Percentiles rank a stretch among this genome's conserved stretches.
Evolutionary conservation across 2,888 invertebrate genomes (phyloP).

Genomic region (Physocephala rufipes): DNA sequence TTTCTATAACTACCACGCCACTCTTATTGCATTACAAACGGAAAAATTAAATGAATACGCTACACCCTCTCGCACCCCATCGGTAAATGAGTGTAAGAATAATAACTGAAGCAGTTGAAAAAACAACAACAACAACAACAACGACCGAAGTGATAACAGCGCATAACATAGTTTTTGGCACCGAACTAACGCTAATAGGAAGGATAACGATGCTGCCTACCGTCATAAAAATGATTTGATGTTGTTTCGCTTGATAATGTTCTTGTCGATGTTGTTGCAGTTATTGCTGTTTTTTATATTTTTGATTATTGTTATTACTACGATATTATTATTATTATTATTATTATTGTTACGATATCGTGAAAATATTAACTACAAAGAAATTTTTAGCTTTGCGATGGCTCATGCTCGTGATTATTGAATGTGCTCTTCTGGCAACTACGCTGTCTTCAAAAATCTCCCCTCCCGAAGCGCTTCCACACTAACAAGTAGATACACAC

Average conservation of each 20-base stretch:
- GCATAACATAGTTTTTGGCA: not conserved
- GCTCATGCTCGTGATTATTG: slow-evolving; percentile 13
- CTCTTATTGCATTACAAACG: too few relatives aligned
- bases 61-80: too few relatives aligned
- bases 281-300: not conserved
- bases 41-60: not conserved
- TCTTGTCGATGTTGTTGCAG: not conserved
- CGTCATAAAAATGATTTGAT: not conserved
- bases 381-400: too few relatives aligned
- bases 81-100: too few relatives aligned
- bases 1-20: too few relatives aligned
- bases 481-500: slow-evolving; percentile 9
- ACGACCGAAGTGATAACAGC: slow-evolving; percentile 1
- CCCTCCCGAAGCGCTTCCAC: too few relatives aligned
- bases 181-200: slow-evolving; percentile 14
- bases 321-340: too few relatives aligned
- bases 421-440: not conserved
- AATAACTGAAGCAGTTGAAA: slow-evolving; percentile 23
- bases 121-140: slow-evolving; percentile 8
- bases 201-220: slow-evolving; percentile 4
- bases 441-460: not conserved
- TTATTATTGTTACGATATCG: too few relatives aligned
- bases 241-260: not conserved
- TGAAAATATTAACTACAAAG: too few relatives aligned
- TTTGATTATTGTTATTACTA: too few relatives aligned